These are phyloP conservation scores for Zalophus californianus DNA, from an alignment of 2,797 vertebrate species.

Conservation along the genomic window DNA sequence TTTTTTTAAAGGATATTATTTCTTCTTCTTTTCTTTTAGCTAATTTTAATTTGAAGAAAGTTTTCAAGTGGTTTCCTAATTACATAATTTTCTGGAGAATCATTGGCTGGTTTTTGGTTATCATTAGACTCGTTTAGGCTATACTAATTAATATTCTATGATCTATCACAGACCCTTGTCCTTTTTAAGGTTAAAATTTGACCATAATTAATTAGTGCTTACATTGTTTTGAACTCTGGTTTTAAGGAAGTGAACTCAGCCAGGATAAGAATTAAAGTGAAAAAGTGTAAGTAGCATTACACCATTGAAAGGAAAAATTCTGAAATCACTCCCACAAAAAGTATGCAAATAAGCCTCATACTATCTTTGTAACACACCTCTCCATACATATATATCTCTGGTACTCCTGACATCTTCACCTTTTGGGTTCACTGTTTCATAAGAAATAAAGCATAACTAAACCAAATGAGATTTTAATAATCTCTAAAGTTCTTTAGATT, in stretches of 20 bases:
- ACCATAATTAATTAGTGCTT: conserved; percentile 63
- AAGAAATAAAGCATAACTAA: conserved; percentile 29
- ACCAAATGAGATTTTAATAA: conserved; percentile 59
- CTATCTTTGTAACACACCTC: background rate
- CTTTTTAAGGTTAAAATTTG: conserved; percentile 68
- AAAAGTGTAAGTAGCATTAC: background rate
- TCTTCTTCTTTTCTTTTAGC: conserved; percentile 32
- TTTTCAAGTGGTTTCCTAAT: conserved; percentile 67
- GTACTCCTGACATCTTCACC: conserved; percentile 55
- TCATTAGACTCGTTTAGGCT: conserved; percentile 18
- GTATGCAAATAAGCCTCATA: conserved; percentile 35
- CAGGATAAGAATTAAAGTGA: conserved; percentile 62
- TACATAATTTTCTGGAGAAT: conserved; percentile 57
- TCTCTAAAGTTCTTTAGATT: conserved; percentile 37
- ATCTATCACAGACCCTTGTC: background rate
- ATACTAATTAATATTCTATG: conserved; percentile 32
- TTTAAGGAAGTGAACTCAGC: conserved; percentile 63
- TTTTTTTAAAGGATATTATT: background rate
- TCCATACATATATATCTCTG: background rate
- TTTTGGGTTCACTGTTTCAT: conserved; percentile 30
- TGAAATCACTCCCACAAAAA: conserved; percentile 51
- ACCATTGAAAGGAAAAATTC: conserved; percentile 57
- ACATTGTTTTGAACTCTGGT: conserved; percentile 61
- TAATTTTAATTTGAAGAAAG: conserved; percentile 49
- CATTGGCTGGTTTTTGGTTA: conserved; percentile 65